A percentile compares a stretch with the other conserved stretches of the same genome.
These are phyloP conservation scores for Rhynchonycteris naso DNA, from an alignment of 2,797 vertebrate genomes.

Conservation along the genomic window DNA sequence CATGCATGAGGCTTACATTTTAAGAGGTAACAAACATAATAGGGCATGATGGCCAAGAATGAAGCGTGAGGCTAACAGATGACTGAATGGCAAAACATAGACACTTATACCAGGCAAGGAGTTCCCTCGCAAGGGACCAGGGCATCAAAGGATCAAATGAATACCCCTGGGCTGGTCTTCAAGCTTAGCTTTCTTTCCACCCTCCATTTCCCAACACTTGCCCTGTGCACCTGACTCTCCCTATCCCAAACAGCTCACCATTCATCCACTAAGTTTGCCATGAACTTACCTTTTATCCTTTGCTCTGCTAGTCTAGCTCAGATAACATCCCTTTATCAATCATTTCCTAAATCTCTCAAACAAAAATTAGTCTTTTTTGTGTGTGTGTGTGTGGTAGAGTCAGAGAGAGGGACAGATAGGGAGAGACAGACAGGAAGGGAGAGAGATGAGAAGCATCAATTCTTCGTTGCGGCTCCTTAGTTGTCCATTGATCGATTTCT, in stretches of 20 bases:
- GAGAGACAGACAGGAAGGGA: too few species aligned
- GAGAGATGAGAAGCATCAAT: too few species aligned
- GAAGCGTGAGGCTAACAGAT: background rate
- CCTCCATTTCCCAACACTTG: background rate
- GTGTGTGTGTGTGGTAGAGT: too few species aligned
- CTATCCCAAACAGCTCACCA: background rate
- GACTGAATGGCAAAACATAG: background rate
- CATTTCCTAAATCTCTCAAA: background rate
- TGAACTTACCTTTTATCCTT: background rate
- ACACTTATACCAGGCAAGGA: background rate
- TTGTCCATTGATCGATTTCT: too few species aligned
- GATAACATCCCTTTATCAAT: background rate
- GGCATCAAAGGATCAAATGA: background rate
- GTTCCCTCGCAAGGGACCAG: background rate
- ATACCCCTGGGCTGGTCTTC: background rate
- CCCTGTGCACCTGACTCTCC: rapidly evolving
- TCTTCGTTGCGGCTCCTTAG: too few species aligned
- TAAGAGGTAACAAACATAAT: background rate
- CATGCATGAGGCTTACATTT: background rate
- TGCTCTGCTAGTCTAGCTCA: background rate
- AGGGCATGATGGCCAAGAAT: background rate
- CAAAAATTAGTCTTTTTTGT: background rate
- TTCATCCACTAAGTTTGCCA: rapidly evolving
- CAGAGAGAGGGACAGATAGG: too few species aligned
- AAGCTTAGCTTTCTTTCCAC: background rate